Evolutionary conservation across 2,888 invertebrate genomes (phyloP).

Genomic region (Mesoligia furuncula): DNA sequence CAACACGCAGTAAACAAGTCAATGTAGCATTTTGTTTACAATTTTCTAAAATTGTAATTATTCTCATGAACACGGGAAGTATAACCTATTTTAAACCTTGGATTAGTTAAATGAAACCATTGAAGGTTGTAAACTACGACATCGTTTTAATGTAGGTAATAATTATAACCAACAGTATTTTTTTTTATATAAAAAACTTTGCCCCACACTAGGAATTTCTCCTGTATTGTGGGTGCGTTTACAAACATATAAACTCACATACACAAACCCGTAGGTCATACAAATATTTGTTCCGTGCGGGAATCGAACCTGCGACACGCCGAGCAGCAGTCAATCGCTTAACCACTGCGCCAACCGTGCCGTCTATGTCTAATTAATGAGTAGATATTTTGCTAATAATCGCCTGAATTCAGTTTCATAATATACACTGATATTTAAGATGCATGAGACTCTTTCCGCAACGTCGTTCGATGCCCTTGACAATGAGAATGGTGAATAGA

Average conservation of each 20-base stretch:
- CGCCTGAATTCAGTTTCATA: conserved; percentile 2
- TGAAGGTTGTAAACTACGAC: conserved; percentile 41
- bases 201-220: no score
- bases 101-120: conserved; percentile 19
- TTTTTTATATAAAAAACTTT: no score
- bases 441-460: not conserved
- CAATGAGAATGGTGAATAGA: conserved; percentile 2
- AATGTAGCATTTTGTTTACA: not conserved
- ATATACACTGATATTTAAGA: conserved; percentile 1
- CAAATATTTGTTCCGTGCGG: no score
- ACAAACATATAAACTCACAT: no score
- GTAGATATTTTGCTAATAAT: conserved; percentile 30
- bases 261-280: no score
- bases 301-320: no score
- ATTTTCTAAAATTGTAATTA: not conserved
- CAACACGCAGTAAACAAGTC: not conserved
- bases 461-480: conserved; percentile 15
- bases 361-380: no score
- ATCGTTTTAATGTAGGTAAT: conserved; percentile 30
- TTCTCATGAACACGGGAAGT: conserved; percentile 14
- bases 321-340: no score
- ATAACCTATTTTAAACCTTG: conserved; percentile 11
- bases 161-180: conserved; percentile 19
- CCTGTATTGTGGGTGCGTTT: no score
- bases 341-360: no score